A percentile compares a stretch with the other conserved stretches of the same genome.
Conservation (phyloP, 2,888 invertebrate genomes). For the Pardosa pseudoannulata region DNA sequence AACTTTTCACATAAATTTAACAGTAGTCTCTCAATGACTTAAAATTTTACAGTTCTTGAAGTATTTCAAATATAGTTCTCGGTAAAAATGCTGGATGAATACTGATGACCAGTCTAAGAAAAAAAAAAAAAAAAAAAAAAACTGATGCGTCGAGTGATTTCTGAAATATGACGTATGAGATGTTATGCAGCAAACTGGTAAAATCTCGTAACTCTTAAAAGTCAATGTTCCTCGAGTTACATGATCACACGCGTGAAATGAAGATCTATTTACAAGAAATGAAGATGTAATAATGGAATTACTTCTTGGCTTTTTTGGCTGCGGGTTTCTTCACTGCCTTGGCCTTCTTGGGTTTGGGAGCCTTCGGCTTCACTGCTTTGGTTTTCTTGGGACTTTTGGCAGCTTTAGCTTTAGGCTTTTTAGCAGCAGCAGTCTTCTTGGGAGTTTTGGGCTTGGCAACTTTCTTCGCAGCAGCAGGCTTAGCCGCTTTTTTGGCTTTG, state of each 20-base stretch:
- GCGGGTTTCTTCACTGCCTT: slow-evolving; percentile 68
- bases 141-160: not conserved
- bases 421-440: slow-evolving; percentile 69
- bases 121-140: too few species aligned
- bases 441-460: slow-evolving; percentile 54
- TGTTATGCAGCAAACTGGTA: not conserved
- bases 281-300: not conserved
- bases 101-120: not conserved
- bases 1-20: too few species aligned
- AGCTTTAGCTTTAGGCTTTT: slow-evolving; percentile 63
- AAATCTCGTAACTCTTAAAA: not conserved
- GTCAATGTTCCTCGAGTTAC: not conserved
- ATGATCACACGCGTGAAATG: not conserved
- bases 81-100: not conserved
- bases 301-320: slow-evolving; percentile 60
- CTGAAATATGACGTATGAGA: not conserved
- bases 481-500: slow-evolving; percentile 41
- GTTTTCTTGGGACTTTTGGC: slow-evolving; percentile 57
- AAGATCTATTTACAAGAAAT: not conserved
- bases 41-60: not conserved
- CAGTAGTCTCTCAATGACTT: too few species aligned
- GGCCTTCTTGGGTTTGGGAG: slow-evolving; percentile 74
- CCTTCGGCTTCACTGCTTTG: slow-evolving; percentile 45
- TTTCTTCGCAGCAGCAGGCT: slow-evolving; percentile 45
- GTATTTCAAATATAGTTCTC: not conserved